Evolutionary conservation across 2,797 vertebrate genomes (phyloP).

Genomic region (Aulostomus chinensis): DNA sequence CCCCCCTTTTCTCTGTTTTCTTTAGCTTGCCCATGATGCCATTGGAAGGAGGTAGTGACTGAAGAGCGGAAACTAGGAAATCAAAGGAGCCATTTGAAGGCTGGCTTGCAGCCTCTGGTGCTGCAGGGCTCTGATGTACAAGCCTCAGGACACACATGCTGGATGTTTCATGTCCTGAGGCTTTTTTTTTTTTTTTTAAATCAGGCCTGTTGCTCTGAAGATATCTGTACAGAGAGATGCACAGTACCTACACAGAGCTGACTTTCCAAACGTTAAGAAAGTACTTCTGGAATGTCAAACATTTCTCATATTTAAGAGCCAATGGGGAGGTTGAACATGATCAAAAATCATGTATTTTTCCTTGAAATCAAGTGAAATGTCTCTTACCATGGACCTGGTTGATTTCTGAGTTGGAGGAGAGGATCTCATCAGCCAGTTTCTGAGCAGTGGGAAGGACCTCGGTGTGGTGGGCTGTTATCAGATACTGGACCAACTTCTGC

Average conservation of each 20-base stretch:
- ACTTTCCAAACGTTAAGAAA: constrained; percentile 53
- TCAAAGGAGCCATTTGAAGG: constrained; percentile 63
- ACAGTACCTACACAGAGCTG: constrained; percentile 87
- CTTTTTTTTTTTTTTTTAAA: too few species aligned
- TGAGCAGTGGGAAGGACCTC: constrained; percentile 98
- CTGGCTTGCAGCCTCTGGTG: constrained; percentile 26
- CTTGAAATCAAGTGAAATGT: background rate
- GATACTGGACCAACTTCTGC: constrained; percentile 99
- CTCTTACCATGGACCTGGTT: constrained; percentile 98
- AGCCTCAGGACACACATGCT: constrained; percentile 28
- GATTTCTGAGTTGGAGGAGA: constrained; percentile 98
- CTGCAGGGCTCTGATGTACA: constrained; percentile 32
- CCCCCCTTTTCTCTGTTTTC: constrained; percentile 13
- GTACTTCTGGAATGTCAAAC: background rate
- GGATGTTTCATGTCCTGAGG: constrained; percentile 47
- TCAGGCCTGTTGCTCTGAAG: constrained; percentile 80
- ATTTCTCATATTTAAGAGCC: background rate
- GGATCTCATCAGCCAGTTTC: constrained; percentile 98
- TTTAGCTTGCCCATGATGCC: constrained; percentile 21
- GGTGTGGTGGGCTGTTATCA: constrained; percentile 98
- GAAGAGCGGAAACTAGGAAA: constrained; percentile 40
- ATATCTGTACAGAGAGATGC: constrained; percentile 88
- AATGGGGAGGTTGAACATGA: background rate
- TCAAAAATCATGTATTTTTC: background rate
- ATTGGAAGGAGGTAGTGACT: constrained; percentile 33